Percentiles rank a stretch among this genome's conserved stretches.
Evolutionary conservation across 2,888 invertebrate genomes (phyloP).

Genomic region (Morpho deidamia): DNA sequence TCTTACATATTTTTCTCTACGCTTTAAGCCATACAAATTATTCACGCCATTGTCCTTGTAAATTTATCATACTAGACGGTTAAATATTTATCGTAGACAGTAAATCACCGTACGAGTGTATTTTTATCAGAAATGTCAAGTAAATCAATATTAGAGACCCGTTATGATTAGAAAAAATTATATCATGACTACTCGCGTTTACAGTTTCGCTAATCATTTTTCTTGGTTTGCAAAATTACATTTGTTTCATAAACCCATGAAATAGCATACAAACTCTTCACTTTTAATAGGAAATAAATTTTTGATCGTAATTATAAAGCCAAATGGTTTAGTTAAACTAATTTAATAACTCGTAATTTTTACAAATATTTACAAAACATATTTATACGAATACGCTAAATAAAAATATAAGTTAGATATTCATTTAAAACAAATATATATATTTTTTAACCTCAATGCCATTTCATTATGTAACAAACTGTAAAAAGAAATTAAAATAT

Average conservation of each 20-base stretch:
- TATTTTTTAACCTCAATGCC: not conserved
- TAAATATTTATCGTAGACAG: slow-evolving; percentile 34
- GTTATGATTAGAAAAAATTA: not conserved
- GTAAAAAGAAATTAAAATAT: not conserved
- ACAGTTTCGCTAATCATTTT: not conserved
- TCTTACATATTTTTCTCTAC: slow-evolving; percentile 45
- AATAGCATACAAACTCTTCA: not conserved
- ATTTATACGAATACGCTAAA: no score
- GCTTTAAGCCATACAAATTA: slow-evolving; percentile 50
- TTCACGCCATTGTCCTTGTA: slow-evolving; percentile 59
- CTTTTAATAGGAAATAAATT: no score
- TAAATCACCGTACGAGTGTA: slow-evolving; percentile 8
- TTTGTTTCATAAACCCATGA: not conserved
- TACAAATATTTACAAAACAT: no score
- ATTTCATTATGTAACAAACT: not conserved
- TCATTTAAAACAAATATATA: no score
- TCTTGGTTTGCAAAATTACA: not conserved
- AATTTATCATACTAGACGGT: slow-evolving; percentile 35
- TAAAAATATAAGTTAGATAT: no score
- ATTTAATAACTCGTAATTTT: no score
- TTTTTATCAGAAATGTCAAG: not conserved
- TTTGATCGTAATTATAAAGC: no score
- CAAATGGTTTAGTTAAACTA: no score
- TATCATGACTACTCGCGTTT: not conserved
- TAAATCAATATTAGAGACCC: slow-evolving; percentile 8